Percentiles rank a stretch among this genome's conserved stretches.
Evolutionary conservation across 2,888 invertebrate species (phyloP).

Genomic region (Panorpa germanica): DNA sequence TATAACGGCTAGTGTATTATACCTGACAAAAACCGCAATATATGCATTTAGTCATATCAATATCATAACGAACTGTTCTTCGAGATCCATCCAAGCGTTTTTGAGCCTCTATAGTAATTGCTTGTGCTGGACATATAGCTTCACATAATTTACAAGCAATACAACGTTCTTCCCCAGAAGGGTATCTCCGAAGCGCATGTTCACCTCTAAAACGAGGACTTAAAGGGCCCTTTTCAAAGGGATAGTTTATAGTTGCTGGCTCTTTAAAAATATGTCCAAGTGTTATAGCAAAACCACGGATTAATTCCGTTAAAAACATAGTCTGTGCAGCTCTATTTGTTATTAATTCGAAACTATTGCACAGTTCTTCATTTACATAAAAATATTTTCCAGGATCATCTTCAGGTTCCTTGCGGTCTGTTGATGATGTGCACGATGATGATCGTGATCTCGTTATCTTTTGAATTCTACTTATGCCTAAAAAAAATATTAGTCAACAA

Average conservation of each 20-base stretch:
- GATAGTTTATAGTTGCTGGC: conserved; percentile 98
- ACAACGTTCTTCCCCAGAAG: conserved; percentile 96
- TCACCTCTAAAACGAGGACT: conserved; percentile 96
- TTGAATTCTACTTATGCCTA: no score
- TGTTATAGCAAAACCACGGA: conserved; percentile 67
- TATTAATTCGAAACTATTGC: conserved; percentile 46
- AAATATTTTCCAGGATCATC: conserved; percentile 22
- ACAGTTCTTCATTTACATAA: conserved; percentile 44
- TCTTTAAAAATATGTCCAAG: conserved; percentile 82
- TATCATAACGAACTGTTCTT: conserved; percentile 95
- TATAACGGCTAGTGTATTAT: no score
- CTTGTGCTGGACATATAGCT: conserved; percentile 98
- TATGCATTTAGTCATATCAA: conserved; percentile 99
- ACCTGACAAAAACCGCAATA: conserved; percentile 98
- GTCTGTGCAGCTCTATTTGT: conserved; percentile 55
- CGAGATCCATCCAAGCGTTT: conserved; percentile 91
- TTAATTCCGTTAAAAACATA: conserved; percentile 61
- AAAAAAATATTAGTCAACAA: no score
- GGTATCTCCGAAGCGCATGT: conserved; percentile 89
- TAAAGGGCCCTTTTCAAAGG: conserved; percentile 97
- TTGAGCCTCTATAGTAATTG: conserved; percentile 98
- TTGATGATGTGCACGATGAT: no score
- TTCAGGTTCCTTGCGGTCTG: not conserved
- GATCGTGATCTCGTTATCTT: no score
- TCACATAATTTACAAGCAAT: conserved; percentile 99